These are phyloP conservation scores for Lagopus leucura DNA, from an alignment of 2,113 vertebrate species.

Conservation along the genomic window DNA sequence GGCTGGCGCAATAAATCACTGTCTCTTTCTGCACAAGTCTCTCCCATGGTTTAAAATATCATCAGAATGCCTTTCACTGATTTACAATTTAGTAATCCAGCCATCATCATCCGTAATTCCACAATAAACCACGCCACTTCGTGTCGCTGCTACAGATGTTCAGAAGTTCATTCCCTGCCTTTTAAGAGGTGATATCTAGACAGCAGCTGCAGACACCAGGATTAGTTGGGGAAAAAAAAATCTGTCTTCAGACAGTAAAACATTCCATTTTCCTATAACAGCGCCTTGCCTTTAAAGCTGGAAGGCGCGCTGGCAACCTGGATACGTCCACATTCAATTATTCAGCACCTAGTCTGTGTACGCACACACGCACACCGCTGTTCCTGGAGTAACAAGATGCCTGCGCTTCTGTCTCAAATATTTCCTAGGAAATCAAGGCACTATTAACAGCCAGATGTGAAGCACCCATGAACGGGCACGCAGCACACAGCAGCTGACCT, in stretches of 20 bases:
- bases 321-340: background rate
- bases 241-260: background rate
- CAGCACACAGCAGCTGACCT: background rate
- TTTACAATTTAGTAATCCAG: slow-evolving; percentile 59
- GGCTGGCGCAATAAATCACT: slow-evolving; percentile 65
- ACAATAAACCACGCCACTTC: slow-evolving; percentile 56
- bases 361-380: background rate
- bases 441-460: background rate
- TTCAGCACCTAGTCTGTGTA: background rate
- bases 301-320: background rate
- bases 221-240: slow-evolving; percentile 7
- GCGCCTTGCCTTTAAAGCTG: background rate
- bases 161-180: slow-evolving; percentile 33
- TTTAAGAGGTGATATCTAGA: slow-evolving; percentile 22
- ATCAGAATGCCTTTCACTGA: slow-evolving; percentile 44
- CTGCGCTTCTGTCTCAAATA: background rate
- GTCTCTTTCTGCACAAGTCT: background rate
- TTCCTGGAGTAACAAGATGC: background rate
- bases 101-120: slow-evolving; percentile 55
- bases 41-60: slow-evolving; percentile 35
- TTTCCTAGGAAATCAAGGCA: slow-evolving; percentile 16
- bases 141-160: slow-evolving; percentile 61
- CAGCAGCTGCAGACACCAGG: slow-evolving; percentile 50
- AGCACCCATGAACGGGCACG: background rate
- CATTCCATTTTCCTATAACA: background rate